Percentiles rank a stretch among this genome's conserved stretches.
phyloP scores from a whole-genome alignment of 1,140 invertebrate species.

The Portunus trituberculatus region DNA sequence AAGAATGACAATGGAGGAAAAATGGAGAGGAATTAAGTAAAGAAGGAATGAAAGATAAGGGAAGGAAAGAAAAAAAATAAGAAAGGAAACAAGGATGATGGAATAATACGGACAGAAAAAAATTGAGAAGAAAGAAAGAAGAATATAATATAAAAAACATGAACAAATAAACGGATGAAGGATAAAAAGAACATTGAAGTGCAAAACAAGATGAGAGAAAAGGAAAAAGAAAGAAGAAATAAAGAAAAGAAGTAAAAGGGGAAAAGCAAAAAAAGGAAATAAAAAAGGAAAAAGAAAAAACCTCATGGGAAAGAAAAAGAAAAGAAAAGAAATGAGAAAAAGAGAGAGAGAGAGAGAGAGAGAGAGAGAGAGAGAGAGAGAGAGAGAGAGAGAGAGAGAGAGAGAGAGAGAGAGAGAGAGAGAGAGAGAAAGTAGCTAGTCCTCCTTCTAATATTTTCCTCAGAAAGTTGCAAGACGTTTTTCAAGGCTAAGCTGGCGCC shows the following conservation, averaged over 20 bases:
- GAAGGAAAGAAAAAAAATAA: too few relatives aligned
- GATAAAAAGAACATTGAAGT: not conserved
- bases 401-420: not conserved
- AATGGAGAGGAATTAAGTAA: constrained; percentile 5
- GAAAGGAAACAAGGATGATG: not conserved
- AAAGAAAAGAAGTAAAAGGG: constrained; percentile 23
- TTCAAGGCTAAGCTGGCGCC: too few relatives aligned
- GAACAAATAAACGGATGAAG: not conserved
- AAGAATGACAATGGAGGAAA: not conserved
- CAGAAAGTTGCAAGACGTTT: too few relatives aligned
- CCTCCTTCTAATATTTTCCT: too few relatives aligned
- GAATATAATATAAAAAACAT: not conserved
- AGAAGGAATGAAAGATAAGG: not conserved
- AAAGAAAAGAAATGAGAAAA: too few relatives aligned
- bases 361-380: not conserved
- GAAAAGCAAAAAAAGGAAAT: not conserved
- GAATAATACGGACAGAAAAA: not conserved
- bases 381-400: not conserved
- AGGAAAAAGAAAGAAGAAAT: not conserved
- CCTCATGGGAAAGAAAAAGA: not conserved
- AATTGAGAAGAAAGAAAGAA: not conserved
- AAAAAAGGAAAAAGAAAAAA: too few relatives aligned
- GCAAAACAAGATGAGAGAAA: constrained; percentile 24
- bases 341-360: not conserved
- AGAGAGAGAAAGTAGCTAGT: too few relatives aligned